Conservation (phyloP, 2,113 vertebrate species). For the Sarotherodon lohbergeri region DNA sequence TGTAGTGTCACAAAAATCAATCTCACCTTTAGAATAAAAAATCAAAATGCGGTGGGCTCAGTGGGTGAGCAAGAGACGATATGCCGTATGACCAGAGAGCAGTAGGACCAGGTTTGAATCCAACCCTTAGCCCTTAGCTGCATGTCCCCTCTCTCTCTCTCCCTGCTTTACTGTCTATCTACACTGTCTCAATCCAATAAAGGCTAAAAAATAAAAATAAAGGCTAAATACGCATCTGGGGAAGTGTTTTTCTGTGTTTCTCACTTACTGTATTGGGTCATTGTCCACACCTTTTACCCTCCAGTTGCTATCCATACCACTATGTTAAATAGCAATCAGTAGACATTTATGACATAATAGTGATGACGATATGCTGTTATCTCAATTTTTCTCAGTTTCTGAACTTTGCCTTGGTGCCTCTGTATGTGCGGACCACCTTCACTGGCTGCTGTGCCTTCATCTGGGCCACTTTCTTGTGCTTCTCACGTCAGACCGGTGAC, state of each 20-base stretch:
- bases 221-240: constrained; percentile 51
- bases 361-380: neutral
- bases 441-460: constrained; percentile 83
- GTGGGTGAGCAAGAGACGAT: neutral
- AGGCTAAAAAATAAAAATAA: neutral
- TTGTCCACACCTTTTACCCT: constrained; percentile 83
- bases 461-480: constrained; percentile 91
- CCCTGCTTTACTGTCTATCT: neutral
- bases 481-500: constrained; percentile 82
- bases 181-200: neutral
- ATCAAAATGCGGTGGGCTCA: neutral
- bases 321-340: constrained; percentile 84
- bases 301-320: constrained; percentile 76
- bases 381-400: constrained; percentile 69
- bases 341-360: neutral
- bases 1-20: neutral
- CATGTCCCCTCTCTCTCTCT: neutral
- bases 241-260: constrained; percentile 43
- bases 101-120: neutral
- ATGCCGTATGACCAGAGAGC: neutral
- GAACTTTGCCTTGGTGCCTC: constrained; percentile 85
- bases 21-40: neutral
- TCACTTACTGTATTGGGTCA: constrained; percentile 66
- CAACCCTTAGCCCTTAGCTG: neutral
- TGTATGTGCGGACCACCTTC: constrained; percentile 81